Evolutionary conservation across 92 coral and sea anemone species (phyloP).

Genomic region (Siderastrea radians): DNA sequence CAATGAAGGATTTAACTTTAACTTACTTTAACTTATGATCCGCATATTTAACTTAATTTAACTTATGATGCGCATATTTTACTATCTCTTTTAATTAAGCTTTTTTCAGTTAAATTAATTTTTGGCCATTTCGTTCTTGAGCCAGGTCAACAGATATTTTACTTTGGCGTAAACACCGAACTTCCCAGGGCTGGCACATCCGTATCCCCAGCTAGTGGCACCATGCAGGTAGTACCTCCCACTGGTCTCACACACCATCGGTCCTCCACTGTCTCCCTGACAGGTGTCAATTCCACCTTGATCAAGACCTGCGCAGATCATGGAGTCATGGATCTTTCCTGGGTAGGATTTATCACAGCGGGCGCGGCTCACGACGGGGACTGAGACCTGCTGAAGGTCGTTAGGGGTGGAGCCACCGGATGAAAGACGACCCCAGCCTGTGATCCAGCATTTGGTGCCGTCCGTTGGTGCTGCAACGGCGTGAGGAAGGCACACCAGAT

Average conservation of each 20-base stretch:
- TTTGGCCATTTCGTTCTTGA: conserved; percentile 31
- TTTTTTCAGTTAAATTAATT: not conserved
- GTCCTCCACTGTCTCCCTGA: conserved; percentile 82
- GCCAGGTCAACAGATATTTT: conserved; percentile 56
- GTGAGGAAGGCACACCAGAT: conserved; percentile 74
- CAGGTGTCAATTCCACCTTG: conserved; percentile 76
- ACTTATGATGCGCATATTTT: not conserved
- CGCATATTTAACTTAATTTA: not conserved
- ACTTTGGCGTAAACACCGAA: conserved; percentile 73
- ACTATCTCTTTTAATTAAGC: not conserved
- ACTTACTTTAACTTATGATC: not conserved
- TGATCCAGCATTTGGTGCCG: conserved; percentile 72
- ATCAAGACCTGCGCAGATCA: conserved; percentile 83
- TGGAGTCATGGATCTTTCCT: conserved; percentile 67
- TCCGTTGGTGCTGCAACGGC: conserved; percentile 64
- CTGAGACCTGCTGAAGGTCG: conserved; percentile 69
- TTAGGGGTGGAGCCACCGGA: conserved; percentile 70
- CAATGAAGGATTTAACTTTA: not conserved
- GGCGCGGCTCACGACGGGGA: conserved; percentile 70
- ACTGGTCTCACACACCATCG: conserved; percentile 79
- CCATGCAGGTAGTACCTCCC: conserved; percentile 74
- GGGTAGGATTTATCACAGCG: conserved; percentile 63
- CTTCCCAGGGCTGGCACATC: conserved; percentile 71
- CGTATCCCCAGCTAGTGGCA: conserved; percentile 77
- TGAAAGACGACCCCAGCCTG: conserved; percentile 83